Percentiles rank a stretch among this genome's conserved stretches.
Evolutionary conservation across 2,797 vertebrate species (phyloP).

Genomic region (Pelodytes ibericus): DNA sequence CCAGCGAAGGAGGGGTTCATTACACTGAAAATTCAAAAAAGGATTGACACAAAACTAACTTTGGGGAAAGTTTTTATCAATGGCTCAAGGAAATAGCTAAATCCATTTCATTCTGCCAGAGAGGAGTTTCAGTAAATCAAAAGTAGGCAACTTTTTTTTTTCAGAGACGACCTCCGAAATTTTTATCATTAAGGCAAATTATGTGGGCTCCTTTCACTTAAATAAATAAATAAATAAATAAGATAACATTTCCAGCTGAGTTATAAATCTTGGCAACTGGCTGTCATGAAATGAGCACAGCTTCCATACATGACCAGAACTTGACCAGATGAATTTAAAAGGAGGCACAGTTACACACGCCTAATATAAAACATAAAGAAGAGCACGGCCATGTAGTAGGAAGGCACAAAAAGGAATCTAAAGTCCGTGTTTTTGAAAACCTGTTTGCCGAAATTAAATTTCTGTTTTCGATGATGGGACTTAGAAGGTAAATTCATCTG

Average conservation of each 20-base stretch:
- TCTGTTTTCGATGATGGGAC: too few species aligned
- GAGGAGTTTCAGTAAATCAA: slow-evolving; percentile 5
- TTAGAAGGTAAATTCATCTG: too few species aligned
- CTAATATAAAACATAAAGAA: too few species aligned
- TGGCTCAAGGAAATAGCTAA: slow-evolving; percentile 16
- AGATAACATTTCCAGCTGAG: slow-evolving; percentile 31
- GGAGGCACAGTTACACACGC: too few species aligned
- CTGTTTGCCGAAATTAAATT: not conserved
- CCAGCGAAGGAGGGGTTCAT: too few species aligned
- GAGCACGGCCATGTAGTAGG: not conserved
- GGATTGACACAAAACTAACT: too few species aligned
- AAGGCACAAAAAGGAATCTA: not conserved
- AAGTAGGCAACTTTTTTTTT: slow-evolving; percentile 19
- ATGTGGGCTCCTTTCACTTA: slow-evolving; percentile 16
- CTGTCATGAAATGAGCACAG: slow-evolving; percentile 9
- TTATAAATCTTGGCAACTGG: slow-evolving; percentile 35
- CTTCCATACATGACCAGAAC: slow-evolving; percentile 4
- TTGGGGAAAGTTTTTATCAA: too few species aligned
- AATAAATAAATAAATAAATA: not conserved
- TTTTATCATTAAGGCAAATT: slow-evolving; percentile 45
- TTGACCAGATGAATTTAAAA: not conserved
- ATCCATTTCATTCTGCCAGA: slow-evolving; percentile 1
- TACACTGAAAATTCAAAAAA: too few species aligned
- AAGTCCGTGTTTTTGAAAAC: not conserved
- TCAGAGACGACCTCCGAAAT: slow-evolving; percentile 7